These are phyloP conservation scores for Bradynema listronoti DNA, from an alignment of 1,140 invertebrate genomes.

Conservation along the genomic window DNA sequence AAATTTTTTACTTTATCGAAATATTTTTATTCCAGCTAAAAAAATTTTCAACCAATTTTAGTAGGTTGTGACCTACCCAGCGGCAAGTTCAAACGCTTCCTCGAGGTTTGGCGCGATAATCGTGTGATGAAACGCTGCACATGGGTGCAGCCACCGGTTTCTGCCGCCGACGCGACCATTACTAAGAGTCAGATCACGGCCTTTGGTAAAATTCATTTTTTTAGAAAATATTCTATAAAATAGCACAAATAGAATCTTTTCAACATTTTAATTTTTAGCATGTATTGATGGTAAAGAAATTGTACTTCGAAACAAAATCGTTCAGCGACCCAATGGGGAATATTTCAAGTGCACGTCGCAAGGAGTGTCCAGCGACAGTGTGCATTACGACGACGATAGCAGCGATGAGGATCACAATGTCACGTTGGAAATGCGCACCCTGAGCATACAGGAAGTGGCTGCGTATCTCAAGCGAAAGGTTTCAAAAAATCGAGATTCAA, in stretches of 20 bases:
- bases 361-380: neutral
- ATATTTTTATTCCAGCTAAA: neutral
- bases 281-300: slow-evolving; percentile 21
- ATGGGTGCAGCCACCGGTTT: neutral
- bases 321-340: slow-evolving; percentile 18
- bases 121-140: slow-evolving; percentile 21
- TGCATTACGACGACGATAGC: neutral
- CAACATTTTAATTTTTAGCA: slow-evolving; percentile 18
- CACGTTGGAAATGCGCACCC: slow-evolving; percentile 17
- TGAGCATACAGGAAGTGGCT: slow-evolving; percentile 22
- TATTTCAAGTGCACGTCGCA: slow-evolving; percentile 24
- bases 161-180: slow-evolving; percentile 19
- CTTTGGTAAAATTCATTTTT: slow-evolving; percentile 10
- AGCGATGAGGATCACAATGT: neutral
- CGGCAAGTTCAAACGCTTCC: slow-evolving; percentile 29
- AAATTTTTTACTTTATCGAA: neutral
- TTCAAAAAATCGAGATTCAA: neutral
- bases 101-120: slow-evolving; percentile 26
- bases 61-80: slow-evolving; percentile 32
- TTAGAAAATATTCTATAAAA: too few species aligned
- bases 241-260: too few species aligned
- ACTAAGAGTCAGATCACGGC: slow-evolving; percentile 10
- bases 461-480: slow-evolving; percentile 29
- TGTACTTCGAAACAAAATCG: slow-evolving; percentile 28
- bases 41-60: too few species aligned